Percentiles rank a stretch among this genome's conserved stretches.
phyloP scores from a whole-genome alignment of 2,113 vertebrate genomes.

The Typhlomys cinereus region DNA sequence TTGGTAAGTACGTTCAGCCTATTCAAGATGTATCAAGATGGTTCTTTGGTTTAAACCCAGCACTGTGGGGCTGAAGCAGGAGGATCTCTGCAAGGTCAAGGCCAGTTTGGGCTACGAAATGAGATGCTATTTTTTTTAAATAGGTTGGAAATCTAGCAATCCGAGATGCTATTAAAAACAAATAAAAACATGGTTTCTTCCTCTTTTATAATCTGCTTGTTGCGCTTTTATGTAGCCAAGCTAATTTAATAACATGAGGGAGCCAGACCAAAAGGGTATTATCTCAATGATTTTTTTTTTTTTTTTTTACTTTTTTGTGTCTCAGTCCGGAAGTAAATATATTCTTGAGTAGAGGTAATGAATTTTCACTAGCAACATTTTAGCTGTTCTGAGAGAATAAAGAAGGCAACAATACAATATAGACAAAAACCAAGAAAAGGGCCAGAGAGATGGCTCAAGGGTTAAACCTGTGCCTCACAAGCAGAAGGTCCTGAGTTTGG shows the following conservation, averaged over 20 bases:
- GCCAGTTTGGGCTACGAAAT: not conserved
- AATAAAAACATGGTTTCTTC: not conserved
- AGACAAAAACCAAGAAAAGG: not conserved
- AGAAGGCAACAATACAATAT: constrained; percentile 1
- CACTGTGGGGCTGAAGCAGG: not conserved
- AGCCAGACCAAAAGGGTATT: constrained; percentile 5
- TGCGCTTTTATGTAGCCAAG: not conserved
- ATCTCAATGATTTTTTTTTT: not conserved
- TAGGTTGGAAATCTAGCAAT: no score
- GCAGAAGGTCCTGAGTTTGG: no score
- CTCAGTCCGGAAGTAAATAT: constrained; percentile 41
- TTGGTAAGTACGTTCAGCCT: not conserved
- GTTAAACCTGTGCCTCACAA: no score
- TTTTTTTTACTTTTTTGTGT: not conserved
- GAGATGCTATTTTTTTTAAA: no score
- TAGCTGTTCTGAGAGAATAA: not conserved
- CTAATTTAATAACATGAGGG: constrained; percentile 9
- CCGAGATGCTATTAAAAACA: not conserved
- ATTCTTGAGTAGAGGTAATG: not conserved
- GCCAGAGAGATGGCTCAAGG: no score
- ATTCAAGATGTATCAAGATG: constrained; percentile 41
- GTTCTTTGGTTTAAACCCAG: not conserved
- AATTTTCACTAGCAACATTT: not conserved
- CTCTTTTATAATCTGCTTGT: not conserved
- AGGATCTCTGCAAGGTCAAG: not conserved